Base-by-base conservation (phyloP, 2,888 invertebrate species). In the Drosophila maculinotata region DNA sequence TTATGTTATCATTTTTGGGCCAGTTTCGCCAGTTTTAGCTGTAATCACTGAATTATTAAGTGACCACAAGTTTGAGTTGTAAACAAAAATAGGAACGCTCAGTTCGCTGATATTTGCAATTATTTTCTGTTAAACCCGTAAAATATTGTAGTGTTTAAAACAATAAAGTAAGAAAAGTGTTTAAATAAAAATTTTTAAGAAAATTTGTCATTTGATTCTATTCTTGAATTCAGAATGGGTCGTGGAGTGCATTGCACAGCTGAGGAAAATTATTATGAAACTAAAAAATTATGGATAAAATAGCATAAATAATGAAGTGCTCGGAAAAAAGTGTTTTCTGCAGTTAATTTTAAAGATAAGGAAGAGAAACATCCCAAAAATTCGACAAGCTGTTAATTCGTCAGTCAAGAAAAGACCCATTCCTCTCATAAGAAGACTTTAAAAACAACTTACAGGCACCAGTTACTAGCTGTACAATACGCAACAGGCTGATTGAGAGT, bases 281-380 rank as follows among this genome's bases (percentile, higher is more conserved):
- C 25, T 3, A 26, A 1, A 12, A 42, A 28, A 14, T 12, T 6
- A 42, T 42, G 12, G 12, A 5, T 5, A n/a, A 42, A 26, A 25
- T 42, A 26, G 25, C 26, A 4, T 3, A 42, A 14, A 1, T 42
- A 7, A 26, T 42, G 42, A 10, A 25, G 14, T 42, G 42, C 7
- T 42, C n/a, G 12, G n/a, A 42, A 42, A 42, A 42, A 42, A 26
- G 28, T 42, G 10, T 42, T 42, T 42, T 42, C 42, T 5, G n/a
- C n/a, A n/a, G n/a, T 42, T 15, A n/a, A n/a, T 26, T 42, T 12
- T n/a, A 28, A 15, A 28, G 14, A 26, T 3, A 42, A 26, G 26
- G 26, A 26, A 8, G 28, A 28, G 42, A 26, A 25, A 42, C 42
- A 12, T 14, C 26, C 28, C 12, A 26, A 42, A 42, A 26, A 9